A percentile compares a stretch with the other conserved stretches of the same genome.
Conservation (phyloP, 2,888 invertebrate species). For the Eupelmus urozonus region DNA sequence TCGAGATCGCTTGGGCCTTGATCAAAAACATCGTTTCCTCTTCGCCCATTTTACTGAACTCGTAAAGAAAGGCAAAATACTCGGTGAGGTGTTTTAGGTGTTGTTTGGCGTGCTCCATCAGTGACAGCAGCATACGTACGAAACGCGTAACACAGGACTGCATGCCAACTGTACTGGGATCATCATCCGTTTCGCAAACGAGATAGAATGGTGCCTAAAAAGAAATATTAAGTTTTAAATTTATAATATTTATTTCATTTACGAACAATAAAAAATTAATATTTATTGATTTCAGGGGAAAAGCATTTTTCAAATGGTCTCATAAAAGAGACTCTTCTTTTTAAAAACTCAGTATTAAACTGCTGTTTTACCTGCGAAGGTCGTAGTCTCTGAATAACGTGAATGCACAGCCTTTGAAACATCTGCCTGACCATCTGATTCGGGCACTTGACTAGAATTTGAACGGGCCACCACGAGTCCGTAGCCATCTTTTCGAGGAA, state of each 20-base stretch:
- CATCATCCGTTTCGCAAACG: conserved; percentile 81
- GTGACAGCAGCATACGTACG: conserved; percentile 90
- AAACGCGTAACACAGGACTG: conserved; percentile 95
- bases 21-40: conserved; percentile 94
- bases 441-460: conserved; percentile 95
- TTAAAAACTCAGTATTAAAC: not conserved
- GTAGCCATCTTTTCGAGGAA: conserved; percentile 95
- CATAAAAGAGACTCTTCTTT: too few species aligned
- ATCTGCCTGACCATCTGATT: conserved; percentile 98
- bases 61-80: conserved; percentile 93
- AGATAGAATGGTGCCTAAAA: conserved; percentile 81
- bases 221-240: not conserved
- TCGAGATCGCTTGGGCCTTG: conserved; percentile 91
- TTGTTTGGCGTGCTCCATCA: conserved; percentile 92
- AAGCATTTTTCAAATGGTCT: too few species aligned
- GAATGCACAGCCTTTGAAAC: conserved; percentile 96
- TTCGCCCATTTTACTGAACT: conserved; percentile 97
- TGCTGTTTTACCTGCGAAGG: conserved; percentile 79
- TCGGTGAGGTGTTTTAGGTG: conserved; percentile 93
- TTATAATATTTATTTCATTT: too few species aligned
- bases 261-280: not conserved
- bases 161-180: conserved; percentile 81
- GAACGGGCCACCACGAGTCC: conserved; percentile 96
- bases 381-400: conserved; percentile 92
- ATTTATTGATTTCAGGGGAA: too few species aligned